Evolutionary conservation across 2,888 invertebrate species (phyloP).

Genomic region (Epirrita christyi): DNA sequence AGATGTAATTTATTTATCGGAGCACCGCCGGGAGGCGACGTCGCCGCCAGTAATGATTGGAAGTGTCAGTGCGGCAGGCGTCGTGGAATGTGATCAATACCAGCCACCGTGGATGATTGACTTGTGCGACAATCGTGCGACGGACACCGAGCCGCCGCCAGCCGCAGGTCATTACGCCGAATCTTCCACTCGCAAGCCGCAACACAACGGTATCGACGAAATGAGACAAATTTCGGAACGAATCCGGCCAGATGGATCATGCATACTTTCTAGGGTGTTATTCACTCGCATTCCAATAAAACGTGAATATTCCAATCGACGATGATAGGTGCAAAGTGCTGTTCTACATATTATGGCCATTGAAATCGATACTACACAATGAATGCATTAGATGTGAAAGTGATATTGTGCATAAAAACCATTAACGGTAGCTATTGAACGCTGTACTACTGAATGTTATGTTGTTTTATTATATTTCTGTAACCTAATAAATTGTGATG

Average conservation of each 20-base stretch:
- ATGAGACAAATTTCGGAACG: constrained; percentile 52
- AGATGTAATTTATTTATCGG: constrained; percentile 50
- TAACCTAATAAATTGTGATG: constrained; percentile 44
- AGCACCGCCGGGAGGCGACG: constrained; percentile 32
- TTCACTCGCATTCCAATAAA: constrained; percentile 31
- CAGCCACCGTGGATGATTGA: constrained; percentile 53
- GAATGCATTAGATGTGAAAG: constrained; percentile 40
- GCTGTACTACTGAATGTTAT: constrained; percentile 36
- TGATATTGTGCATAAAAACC: constrained; percentile 41
- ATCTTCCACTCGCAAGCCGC: constrained; percentile 39
- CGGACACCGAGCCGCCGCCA: constrained; percentile 45
- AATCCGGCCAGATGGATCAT: constrained; percentile 50
- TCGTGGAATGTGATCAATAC: constrained; percentile 48
- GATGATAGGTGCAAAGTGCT: constrained; percentile 30
- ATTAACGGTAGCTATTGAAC: constrained; percentile 41
- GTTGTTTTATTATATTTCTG: constrained; percentile 41
- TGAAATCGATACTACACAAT: constrained; percentile 37
- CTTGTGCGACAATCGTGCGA: constrained; percentile 59
- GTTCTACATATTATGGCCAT: constrained; percentile 35
- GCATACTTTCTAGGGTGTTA: constrained; percentile 38
- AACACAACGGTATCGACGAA: constrained; percentile 61
- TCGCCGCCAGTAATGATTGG: constrained; percentile 30
- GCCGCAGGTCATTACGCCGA: constrained; percentile 43
- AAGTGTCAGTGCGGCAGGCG: constrained; percentile 26
- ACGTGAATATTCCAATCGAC: constrained; percentile 26